phyloP scores from a whole-genome alignment of 2,888 invertebrate genomes.

The Pharmacophagus antenor region DNA sequence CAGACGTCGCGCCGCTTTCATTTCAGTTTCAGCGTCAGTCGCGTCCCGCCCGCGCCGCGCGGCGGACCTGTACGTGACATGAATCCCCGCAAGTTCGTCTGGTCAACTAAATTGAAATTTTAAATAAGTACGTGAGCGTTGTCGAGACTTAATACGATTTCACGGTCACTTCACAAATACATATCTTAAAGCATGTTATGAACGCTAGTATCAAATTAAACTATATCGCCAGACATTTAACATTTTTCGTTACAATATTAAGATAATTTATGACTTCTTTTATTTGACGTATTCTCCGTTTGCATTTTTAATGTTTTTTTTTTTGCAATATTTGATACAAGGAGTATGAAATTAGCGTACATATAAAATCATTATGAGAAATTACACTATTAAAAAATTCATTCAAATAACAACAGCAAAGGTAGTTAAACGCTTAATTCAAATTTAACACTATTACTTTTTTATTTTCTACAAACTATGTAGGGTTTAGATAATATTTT shows the following conservation, averaged over 20 bases:
- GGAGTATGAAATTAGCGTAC: too few species aligned
- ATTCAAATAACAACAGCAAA: too few species aligned
- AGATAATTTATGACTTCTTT: too few species aligned
- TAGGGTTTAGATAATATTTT: background rate
- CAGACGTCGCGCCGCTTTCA: conserved; percentile 7
- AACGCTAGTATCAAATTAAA: background rate
- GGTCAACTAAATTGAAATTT: conserved; percentile 19
- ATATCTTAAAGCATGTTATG: background rate
- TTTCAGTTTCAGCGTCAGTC: conserved; percentile 27
- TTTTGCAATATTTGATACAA: too few species aligned
- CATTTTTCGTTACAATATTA: too few species aligned
- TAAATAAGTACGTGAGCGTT: conserved; percentile 20
- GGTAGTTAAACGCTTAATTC: too few species aligned
- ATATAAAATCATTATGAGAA: too few species aligned
- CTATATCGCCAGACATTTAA: too few species aligned
- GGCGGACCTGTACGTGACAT: conserved; percentile 35
- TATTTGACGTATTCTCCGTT: too few species aligned
- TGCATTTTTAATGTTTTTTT: too few species aligned
- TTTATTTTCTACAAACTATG: background rate
- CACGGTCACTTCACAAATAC: background rate
- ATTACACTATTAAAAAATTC: too few species aligned
- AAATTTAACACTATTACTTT: background rate
- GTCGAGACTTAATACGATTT: conserved; percentile 9
- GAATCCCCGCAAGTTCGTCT: conserved; percentile 32
- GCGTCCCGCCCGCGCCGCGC: conserved; percentile 25